Percentiles rank a stretch among this genome's conserved stretches.
phyloP scores from a whole-genome alignment of 1,140 invertebrate species.

The Drosophila lini region DNA sequence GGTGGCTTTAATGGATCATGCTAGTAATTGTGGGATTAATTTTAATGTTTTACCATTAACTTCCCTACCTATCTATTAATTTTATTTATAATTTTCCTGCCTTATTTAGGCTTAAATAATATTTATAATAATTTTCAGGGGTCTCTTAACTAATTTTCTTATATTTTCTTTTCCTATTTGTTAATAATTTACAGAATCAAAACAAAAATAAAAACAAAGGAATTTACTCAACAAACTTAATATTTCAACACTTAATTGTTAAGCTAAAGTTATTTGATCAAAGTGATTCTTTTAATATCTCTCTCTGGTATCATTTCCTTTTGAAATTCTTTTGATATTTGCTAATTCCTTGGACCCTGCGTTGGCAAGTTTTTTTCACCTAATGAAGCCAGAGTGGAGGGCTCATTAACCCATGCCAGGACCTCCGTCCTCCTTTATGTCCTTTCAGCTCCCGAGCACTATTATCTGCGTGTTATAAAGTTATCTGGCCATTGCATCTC shows the following conservation, averaged over 20 bases:
- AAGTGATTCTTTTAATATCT: not conserved
- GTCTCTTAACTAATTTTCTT: no score
- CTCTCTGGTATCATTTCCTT: not conserved
- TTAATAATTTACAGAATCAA: not conserved
- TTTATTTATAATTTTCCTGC: no score
- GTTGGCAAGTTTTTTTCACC: slow-evolving; percentile 30
- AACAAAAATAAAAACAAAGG: not conserved
- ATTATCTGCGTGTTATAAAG: slow-evolving; percentile 63
- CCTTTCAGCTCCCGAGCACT: slow-evolving; percentile 53
- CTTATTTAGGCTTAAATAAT: not conserved
- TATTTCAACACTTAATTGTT: not conserved
- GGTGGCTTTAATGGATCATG: slow-evolving; percentile 39
- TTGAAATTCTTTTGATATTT: slow-evolving; percentile 1
- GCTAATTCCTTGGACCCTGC: slow-evolving; percentile 7
- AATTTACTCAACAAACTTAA: not conserved
- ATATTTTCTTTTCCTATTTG: not conserved
- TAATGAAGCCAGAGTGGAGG: slow-evolving; percentile 36
- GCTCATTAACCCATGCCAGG: slow-evolving; percentile 32
- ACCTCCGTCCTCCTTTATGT: slow-evolving; percentile 19
- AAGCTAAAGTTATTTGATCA: not conserved
- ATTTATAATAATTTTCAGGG: not conserved
- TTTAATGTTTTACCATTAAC: slow-evolving; percentile 2
- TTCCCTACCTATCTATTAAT: not conserved
- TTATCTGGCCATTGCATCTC: slow-evolving; percentile 52
- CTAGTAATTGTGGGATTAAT: slow-evolving; percentile 46